Conservation (phyloP, 2,797 vertebrate genomes). For the Enteromius viviparus region DNA sequence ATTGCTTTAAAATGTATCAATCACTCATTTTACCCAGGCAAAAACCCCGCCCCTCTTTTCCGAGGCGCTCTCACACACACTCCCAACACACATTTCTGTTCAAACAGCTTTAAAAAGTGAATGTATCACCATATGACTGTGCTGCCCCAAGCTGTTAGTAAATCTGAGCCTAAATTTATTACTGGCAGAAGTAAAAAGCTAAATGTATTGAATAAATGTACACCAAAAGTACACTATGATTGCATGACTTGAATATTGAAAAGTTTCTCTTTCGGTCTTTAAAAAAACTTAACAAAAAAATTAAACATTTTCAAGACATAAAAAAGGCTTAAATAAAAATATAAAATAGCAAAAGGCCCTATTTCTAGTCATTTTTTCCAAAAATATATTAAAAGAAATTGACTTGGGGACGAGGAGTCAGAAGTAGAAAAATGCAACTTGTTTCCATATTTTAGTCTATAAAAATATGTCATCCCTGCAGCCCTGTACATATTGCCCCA, state of each 20-base stretch:
- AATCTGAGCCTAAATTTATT: background rate
- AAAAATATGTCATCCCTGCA: constrained; percentile 9
- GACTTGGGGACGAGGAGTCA: background rate
- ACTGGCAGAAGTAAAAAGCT: background rate
- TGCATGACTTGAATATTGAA: background rate
- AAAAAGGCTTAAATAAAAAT: background rate
- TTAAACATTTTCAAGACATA: background rate
- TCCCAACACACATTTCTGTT: no score
- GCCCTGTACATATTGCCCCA: background rate
- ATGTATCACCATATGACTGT: no score
- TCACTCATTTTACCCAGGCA: no score
- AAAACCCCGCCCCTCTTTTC: no score
- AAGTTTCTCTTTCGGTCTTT: no score
- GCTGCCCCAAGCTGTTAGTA: no score
- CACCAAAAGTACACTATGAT: background rate
- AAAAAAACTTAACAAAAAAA: no score
- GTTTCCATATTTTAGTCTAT: background rate
- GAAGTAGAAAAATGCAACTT: background rate
- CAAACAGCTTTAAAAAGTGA: no score
- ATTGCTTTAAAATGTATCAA: no score
- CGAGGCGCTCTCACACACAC: no score
- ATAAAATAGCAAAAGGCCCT: background rate
- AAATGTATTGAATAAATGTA: background rate
- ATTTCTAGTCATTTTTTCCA: background rate
- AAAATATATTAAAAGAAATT: background rate